phyloP scores from a whole-genome alignment of 2,888 invertebrate species.

The Asteroscopus sphinx region DNA sequence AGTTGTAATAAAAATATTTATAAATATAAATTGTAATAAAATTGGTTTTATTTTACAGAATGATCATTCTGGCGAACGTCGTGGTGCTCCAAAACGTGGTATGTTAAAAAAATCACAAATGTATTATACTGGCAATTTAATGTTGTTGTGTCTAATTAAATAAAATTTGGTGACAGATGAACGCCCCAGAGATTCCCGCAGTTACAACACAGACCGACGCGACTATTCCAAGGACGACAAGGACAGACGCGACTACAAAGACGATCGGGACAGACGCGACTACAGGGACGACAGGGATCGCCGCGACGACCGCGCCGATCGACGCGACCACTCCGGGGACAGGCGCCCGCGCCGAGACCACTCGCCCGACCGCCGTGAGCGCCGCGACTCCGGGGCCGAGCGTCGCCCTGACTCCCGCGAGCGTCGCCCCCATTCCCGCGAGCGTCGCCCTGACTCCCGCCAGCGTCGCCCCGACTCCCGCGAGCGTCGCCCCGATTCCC shows the following conservation, averaged over 20 bases:
- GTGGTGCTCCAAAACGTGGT: constrained; percentile 82
- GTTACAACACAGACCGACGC: constrained; percentile 79
- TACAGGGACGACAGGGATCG: constrained; percentile 63
- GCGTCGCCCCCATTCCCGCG: constrained; percentile 46
- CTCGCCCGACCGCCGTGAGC: constrained; percentile 47
- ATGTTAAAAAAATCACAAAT: constrained; percentile 46
- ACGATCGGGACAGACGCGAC: constrained; percentile 55
- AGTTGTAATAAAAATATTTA: too few species aligned
- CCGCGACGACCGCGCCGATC: constrained; percentile 56
- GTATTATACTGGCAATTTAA: neutral
- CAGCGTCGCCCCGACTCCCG: constrained; percentile 39
- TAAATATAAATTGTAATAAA: too few species aligned
- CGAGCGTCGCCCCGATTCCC: constrained; percentile 15
- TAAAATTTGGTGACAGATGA: constrained; percentile 66
- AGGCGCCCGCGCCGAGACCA: constrained; percentile 61
- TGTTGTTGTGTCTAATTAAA: constrained; percentile 6
- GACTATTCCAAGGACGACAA: constrained; percentile 78
- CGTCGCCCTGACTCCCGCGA: too few species aligned
- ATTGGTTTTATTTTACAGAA: constrained; percentile 76
- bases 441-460: constrained; percentile 47
- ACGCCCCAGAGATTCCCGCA: constrained; percentile 80
- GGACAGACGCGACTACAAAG: constrained; percentile 61
- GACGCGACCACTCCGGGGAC: constrained; percentile 52
- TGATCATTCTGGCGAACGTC: constrained; percentile 84
- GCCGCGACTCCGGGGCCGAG: constrained; percentile 55